Evolutionary conservation across 2,113 vertebrate species (phyloP).

Genomic region (Acrocephalus kingi): DNA sequence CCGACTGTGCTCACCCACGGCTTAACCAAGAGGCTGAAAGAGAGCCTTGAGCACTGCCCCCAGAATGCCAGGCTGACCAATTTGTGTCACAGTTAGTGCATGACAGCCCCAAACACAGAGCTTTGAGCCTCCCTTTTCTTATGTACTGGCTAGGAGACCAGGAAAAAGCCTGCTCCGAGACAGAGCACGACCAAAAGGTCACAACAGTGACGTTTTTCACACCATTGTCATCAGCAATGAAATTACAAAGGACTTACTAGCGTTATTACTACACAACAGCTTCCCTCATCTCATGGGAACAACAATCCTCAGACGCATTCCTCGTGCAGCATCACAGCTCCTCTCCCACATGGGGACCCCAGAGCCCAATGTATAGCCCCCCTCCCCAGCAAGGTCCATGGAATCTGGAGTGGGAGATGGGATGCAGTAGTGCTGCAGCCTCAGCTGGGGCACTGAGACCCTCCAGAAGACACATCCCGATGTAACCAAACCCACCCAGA

Average conservation of each 20-base stretch:
- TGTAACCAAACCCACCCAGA: not conserved
- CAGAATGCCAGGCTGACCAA: not conserved
- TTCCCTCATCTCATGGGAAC: not conserved
- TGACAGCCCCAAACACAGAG: not conserved
- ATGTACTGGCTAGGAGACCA: not conserved
- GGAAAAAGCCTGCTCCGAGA: not conserved
- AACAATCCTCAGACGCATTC: rapidly evolving
- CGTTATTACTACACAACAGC: rapidly evolving
- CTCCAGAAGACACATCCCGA: not conserved
- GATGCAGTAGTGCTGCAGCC: not conserved
- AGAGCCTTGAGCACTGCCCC: not conserved
- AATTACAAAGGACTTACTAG: not conserved
- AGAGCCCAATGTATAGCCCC: not conserved
- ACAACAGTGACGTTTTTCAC: not conserved
- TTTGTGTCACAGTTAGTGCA: not conserved
- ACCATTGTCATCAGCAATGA: not conserved
- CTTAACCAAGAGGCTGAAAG: not conserved
- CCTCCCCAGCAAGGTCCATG: rapidly evolving
- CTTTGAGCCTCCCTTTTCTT: not conserved
- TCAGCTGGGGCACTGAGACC: not conserved
- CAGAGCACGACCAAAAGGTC: not conserved
- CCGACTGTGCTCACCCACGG: not conserved
- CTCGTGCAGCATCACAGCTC: not conserved
- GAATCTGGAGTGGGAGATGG: not conserved
- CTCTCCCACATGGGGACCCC: not conserved